These are phyloP conservation scores for Accipiter virgatus DNA, from an alignment of 2,113 vertebrate genomes.

Conservation along the genomic window DNA sequence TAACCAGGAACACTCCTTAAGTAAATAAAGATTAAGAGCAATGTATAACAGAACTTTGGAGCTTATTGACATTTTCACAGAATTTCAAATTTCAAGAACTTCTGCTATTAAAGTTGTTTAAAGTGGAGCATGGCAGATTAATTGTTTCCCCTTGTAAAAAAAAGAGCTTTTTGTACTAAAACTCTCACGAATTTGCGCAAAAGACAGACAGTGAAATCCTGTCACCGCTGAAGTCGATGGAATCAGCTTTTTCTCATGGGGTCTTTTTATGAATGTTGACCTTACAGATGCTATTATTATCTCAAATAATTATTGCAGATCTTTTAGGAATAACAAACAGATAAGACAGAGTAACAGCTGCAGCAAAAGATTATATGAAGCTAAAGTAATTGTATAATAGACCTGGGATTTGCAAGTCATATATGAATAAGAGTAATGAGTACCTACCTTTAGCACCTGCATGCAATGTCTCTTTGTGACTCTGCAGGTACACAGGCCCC, in stretches of 20 bases:
- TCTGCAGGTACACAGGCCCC: background rate
- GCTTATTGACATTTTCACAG: background rate
- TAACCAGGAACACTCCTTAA: background rate
- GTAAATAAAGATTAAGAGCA: slow-evolving; percentile 36
- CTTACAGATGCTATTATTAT: background rate
- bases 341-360: background rate
- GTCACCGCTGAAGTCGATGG: background rate
- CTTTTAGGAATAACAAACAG: background rate
- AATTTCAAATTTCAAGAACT: background rate
- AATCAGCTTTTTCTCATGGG: background rate
- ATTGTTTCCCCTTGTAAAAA: background rate
- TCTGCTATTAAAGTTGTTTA: background rate
- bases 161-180: background rate
- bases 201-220: background rate
- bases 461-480: background rate
- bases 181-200: background rate
- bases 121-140: background rate
- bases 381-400: background rate
- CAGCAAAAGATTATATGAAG: background rate
- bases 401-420: background rate
- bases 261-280: background rate
- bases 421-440: background rate
- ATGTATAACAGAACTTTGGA: slow-evolving; percentile 20
- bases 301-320: background rate
- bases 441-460: background rate